Evolutionary conservation across 2,797 vertebrate species (phyloP), one percentile per base, ranked within the genome.

Genomic region (Semaprochilodus insignis): DNA sequence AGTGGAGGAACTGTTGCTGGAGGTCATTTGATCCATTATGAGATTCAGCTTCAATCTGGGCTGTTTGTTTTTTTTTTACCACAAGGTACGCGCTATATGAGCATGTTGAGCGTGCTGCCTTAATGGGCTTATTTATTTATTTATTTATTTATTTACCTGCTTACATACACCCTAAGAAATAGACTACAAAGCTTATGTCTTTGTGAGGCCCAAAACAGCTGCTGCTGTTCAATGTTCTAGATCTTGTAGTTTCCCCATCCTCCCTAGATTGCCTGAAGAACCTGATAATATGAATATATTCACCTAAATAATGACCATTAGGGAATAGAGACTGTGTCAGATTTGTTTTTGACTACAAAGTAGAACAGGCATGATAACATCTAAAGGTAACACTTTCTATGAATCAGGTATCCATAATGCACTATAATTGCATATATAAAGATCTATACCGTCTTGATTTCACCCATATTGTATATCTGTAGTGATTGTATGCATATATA

Each of bases 1-100:
- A 66, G 54, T 62, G 80, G 57, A 80, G 54, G 31, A 82, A 63
- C 84, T 84, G 80, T 81, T 78, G 84, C 84, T 80, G 84, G 86
- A 82, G 82, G 84, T 80, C 70, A 86, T 87, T 86, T 82, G 82
- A 80, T 85, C 86, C 86, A 87, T 87, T 87, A 87, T 81, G 80
- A 85, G 84, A 82, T 84, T 85, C 1, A 6, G 75, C 77, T 85
- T 71, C 84, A 72, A 83, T 87, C 86, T 82, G 77, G 34, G 48
- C 72, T 76, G 75, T 57, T 78, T 62, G 8, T 23, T 44, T 44
- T 44, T 44, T 44, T 44, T 44, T 44, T 31, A 57, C 66, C 36
- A n/a, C 66, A 63, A 48, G 66, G 74, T 54, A 73, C 10, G 75
- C 27, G 55, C 31, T 73, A 25, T 69, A 69, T 55, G 57, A 48